Base-by-base conservation (phyloP, 2,888 invertebrate genomes). In the Alviniconcha strummeri region DNA sequence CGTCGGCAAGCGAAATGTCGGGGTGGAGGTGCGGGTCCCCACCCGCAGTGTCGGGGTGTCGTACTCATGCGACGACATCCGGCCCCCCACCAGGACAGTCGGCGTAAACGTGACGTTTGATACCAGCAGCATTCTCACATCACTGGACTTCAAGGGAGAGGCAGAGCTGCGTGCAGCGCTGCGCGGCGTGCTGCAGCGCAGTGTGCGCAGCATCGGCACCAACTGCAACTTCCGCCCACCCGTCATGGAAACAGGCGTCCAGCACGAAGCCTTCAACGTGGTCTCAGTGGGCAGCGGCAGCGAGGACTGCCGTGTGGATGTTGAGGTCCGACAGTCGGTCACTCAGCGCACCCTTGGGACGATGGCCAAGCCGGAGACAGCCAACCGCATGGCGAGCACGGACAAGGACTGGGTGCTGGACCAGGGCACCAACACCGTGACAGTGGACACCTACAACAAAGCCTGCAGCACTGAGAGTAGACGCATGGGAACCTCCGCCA, bases 1-100 rank as follows among this genome's bases (percentile, higher is more conserved):
- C 60, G 86, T 88, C 8, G 88, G 89, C 0, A 91, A 90, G 80
- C 88, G 92, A 78, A 92, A 92, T 88, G 92, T 92, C 67, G 92
- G 92, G 15, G 89, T 92, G 60, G 90, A 91, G 71, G 92, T 92
- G 82, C 84, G 89, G 3, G 90, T 90, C 13, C 84, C 91, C 9
- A 92, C 91, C 6, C 86, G 93, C n/a, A 93, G 93, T 87, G 93
- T 93, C 19, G 93, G 93, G 11, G 90, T 93, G 57, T 89, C 88
- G 13, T 92, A 91, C 85, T 87, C 87, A 75, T 90, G 91, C 84
- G 93, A 93, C 86, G 89, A 91, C 19, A 92, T 90, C 80, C 91
- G 90, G 84, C 93, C 93, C 0, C 69, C 88, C 54, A 91, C 89
- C 15, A 85, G 92, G 56, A 91, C 90, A 67, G 90, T 93, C 19